Conservation (phyloP, 1,140 invertebrate species). For the Rhizoglyphus robini region DNA sequence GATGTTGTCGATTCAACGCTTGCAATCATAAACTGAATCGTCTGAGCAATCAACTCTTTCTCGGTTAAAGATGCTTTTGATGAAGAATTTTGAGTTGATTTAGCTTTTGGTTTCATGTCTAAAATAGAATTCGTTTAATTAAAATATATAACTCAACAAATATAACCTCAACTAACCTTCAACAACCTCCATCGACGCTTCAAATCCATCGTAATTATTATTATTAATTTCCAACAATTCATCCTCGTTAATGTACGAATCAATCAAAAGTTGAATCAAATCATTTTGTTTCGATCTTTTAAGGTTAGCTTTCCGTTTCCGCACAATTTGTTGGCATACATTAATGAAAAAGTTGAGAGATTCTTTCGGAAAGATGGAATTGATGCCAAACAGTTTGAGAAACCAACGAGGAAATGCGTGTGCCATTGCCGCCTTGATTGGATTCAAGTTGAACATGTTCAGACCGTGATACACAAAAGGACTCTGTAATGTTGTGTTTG, state of each 20-base stretch:
- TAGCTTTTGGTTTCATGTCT: no score
- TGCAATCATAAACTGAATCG: background rate
- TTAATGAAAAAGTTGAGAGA: conserved; percentile 1
- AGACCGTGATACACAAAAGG: background rate
- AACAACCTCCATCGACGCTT: background rate
- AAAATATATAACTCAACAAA: no score
- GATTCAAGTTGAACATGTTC: background rate
- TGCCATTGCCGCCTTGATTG: background rate
- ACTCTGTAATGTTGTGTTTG: no score
- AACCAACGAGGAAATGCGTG: background rate
- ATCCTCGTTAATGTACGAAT: background rate
- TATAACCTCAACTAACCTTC: background rate
- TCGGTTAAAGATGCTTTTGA: background rate
- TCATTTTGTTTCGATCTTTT: background rate
- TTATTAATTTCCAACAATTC: background rate
- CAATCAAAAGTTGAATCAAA: background rate
- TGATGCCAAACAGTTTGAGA: background rate
- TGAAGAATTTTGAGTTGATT: background rate
- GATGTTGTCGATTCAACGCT: conserved; percentile 38
- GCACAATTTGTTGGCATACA: background rate
- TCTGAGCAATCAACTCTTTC: conserved; percentile 4
- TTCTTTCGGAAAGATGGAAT: background rate
- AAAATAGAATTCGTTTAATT: no score
- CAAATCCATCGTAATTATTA: background rate
- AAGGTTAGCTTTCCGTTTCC: background rate